Conservation (phyloP, 2,797 vertebrate species). For the Trichosurus vulpecula region DNA sequence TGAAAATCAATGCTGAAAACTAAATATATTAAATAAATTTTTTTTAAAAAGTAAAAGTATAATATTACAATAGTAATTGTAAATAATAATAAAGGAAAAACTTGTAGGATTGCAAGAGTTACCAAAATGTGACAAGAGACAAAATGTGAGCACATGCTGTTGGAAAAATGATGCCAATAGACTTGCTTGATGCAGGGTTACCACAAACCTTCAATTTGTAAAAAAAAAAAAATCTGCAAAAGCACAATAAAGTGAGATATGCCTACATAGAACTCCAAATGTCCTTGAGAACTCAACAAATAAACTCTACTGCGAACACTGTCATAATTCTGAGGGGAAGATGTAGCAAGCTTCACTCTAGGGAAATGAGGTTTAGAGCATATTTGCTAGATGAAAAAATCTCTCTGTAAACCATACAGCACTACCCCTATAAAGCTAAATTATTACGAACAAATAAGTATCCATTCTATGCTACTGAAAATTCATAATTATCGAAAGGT, state of each 20-base stretch:
- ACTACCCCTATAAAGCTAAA: not conserved
- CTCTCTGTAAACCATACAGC: not conserved
- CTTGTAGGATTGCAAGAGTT: not conserved
- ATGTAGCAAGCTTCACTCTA: not conserved
- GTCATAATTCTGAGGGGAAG: not conserved
- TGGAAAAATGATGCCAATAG: not conserved
- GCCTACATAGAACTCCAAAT: not conserved
- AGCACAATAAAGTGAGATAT: no score
- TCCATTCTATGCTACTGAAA: not conserved
- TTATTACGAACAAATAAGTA: not conserved
- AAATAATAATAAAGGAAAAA: not conserved
- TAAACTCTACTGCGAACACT: not conserved
- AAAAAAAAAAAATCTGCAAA: not conserved
- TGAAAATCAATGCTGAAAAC: no score
- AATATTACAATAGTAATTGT: not conserved
- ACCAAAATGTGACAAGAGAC: no score
- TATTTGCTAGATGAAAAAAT: not conserved
- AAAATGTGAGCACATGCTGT: not conserved
- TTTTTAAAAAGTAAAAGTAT: not conserved
- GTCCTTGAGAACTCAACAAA: not conserved
- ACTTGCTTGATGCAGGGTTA: not conserved
- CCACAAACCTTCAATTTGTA: not conserved
- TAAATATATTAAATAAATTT: no score
- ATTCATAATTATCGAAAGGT: not conserved
- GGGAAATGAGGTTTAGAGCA: not conserved